These are phyloP conservation scores for Eulemur coronatus DNA, from an alignment of 2,797 vertebrate species.

Conservation along the genomic window DNA sequence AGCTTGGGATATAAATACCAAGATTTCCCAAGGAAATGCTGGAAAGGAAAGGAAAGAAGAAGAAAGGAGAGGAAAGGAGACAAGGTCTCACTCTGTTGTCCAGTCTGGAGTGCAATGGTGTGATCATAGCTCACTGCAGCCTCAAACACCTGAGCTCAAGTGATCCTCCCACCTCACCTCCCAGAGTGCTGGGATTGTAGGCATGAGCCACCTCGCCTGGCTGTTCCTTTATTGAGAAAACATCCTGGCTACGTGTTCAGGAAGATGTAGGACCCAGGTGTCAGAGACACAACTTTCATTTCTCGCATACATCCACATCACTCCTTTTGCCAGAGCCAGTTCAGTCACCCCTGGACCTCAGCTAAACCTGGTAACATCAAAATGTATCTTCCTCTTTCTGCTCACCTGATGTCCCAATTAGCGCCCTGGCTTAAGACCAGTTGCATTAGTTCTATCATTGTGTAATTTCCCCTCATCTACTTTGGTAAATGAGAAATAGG, in stretches of 20 bases:
- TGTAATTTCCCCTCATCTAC: neutral
- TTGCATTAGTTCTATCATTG: neutral
- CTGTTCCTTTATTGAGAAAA: neutral
- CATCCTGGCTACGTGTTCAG: neutral
- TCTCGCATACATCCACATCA: rapidly evolving
- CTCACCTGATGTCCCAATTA: neutral
- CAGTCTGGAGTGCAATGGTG: too few species aligned
- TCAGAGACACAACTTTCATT: neutral
- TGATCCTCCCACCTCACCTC: neutral
- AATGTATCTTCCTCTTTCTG: neutral
- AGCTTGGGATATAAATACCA: too few species aligned
- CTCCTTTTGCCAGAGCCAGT: neutral
- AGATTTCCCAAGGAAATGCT: too few species aligned
- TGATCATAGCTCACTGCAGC: too few species aligned
- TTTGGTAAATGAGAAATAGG: neutral
- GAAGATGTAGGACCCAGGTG: neutral
- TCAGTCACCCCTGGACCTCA: neutral
- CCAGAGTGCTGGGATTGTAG: neutral
- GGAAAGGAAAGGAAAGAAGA: too few species aligned
- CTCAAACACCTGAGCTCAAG: neutral
- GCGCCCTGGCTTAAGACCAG: neutral
- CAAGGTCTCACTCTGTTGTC: neutral
- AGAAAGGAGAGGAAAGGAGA: neutral
- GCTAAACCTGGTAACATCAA: neutral
- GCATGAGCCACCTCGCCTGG: neutral